Base-by-base conservation (phyloP, 2,797 vertebrate species). In the Amniataba percoides region DNA sequence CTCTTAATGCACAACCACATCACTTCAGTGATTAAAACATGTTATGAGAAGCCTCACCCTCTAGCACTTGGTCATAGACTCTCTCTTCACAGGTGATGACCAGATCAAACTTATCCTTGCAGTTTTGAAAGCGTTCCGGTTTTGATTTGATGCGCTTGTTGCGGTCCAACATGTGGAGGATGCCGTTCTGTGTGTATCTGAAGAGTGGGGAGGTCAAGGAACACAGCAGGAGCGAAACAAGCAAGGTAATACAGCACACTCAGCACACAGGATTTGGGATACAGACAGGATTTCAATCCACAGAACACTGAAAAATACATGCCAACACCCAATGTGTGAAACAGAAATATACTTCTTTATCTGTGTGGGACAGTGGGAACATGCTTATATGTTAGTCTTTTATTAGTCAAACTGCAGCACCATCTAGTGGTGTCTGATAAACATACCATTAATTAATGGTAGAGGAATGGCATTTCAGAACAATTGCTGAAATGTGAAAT, bases 131-230 rank as follows among this genome's bases (percentile, higher is more conserved):
- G 19, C 98, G 94, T 80, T 99, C 98, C 0, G 98, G 98, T 48
- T 98, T 96, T 3, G 96, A 94, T 87, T 99, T 99, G 92, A 99
- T 99, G 76, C 98, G 96, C 92, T 99, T 99, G 93, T 99, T 99
- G 90, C 98, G 96, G 92, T 99, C 97, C 94, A 99, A 91, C 98
- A 99, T 99, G 93, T 99, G 98, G 74, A 99, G 94, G 86, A 99
- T 99, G 53, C 98, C 98, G 0, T 99, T 99, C 95, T 99, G 98
- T 87, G 98, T 99, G 88, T 99, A 99, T 97, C 98, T 99, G 95
- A 78, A 40, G 83, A 62, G 1, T n/a, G 2, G 40, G 70, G 27
- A 48, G 75, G 95, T 96, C 91, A 96, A 96, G 95, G 95, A 93
- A 92, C 43, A 88, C 49, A 81, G 76, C 75, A 71, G 71, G 42